Conservation (phyloP, 2,888 invertebrate genomes). For the Timema podura region DNA sequence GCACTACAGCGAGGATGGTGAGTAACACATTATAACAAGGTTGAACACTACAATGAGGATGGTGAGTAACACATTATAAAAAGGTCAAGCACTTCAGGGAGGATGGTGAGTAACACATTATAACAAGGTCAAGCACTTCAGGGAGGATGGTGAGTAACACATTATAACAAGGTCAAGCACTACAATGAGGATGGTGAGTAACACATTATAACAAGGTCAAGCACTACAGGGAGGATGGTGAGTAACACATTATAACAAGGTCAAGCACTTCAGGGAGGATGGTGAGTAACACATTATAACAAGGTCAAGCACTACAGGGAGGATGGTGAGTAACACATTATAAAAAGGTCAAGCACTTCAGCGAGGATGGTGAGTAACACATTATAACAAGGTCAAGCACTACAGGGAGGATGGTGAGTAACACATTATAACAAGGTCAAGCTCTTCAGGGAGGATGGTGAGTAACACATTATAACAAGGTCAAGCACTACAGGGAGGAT, state of each 20-base stretch:
- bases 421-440: constrained; percentile 45
- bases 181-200: constrained; percentile 42
- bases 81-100: constrained; percentile 44
- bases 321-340: too few relatives aligned
- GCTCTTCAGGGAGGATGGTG: constrained; percentile 43
- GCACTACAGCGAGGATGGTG: constrained; percentile 43
- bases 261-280: constrained; percentile 43
- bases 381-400: too few relatives aligned
- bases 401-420: constrained; percentile 12
- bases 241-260: too few relatives aligned
- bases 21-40: neutral
- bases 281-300: constrained; percentile 34
- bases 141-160: constrained; percentile 16
- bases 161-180: constrained; percentile 44
- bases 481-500: neutral
- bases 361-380: constrained; percentile 40
- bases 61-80: too few relatives aligned
- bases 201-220: too few relatives aligned
- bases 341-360: constrained; percentile 45
- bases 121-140: too few relatives aligned
- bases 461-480: neutral
- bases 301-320: neutral
- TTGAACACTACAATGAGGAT: neutral
- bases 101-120: constrained; percentile 39
- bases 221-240: constrained; percentile 5